Conservation (phyloP, 2,797 vertebrate species). For the Picus viridis region DNA sequence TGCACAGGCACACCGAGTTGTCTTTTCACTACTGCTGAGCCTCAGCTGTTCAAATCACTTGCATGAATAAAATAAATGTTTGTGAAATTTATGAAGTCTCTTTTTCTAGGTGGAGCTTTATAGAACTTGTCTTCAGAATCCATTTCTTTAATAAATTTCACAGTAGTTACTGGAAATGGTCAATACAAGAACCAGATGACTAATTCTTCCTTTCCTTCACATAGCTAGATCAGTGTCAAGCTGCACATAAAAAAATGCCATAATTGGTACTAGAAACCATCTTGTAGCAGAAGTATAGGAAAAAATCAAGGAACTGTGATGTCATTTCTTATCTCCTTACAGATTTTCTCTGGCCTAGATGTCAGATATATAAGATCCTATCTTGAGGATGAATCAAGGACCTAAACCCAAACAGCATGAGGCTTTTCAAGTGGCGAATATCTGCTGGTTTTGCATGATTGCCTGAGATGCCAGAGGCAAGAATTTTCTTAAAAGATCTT, state of each 20-base stretch:
- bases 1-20: not conserved
- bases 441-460: not conserved
- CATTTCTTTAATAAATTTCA: not conserved
- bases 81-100: not conserved
- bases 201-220: not conserved
- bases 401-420: not conserved
- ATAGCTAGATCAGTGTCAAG: not conserved
- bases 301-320: not conserved
- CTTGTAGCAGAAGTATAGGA: not conserved
- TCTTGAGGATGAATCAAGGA: not conserved
- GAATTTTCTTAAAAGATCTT: slow-evolving; percentile 3
- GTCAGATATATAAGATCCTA: not conserved
- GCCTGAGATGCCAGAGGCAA: not conserved
- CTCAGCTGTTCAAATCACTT: not conserved
- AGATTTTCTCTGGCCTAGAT: not conserved
- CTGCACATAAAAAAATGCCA: not conserved
- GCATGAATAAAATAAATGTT: not conserved
- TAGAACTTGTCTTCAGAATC: not conserved
- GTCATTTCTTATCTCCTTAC: not conserved
- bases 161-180: not conserved
- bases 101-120: not conserved
- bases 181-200: not conserved
- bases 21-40: not conserved
- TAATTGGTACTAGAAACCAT: not conserved
- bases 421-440: not conserved